Evolutionary conservation across 2,113 vertebrate genomes (phyloP), one percentile per base, ranked within the genome.

Genomic region (Ailurus styani): DNA sequence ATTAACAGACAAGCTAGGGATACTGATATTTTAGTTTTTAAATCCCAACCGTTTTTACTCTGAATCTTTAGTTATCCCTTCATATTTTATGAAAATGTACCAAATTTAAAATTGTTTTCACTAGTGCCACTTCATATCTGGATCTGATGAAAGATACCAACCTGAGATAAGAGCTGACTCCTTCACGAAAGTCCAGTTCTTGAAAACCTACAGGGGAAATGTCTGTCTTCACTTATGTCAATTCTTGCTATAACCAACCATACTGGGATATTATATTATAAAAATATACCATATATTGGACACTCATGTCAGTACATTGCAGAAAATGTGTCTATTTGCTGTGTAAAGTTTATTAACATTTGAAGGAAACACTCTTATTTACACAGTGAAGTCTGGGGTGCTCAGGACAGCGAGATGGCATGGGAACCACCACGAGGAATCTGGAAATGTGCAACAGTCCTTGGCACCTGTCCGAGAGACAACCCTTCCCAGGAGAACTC

Each of bases 281-380:
- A 98, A 98, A 98, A 98, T 98, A 98, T 95, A 98, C 95, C 95
- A 96, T 96, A 90, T 98, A 97, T 87, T 82, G 94, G 97, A 98
- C 97, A 97, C 91, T 97, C 93, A 86, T 97, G 97, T 98, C 97
- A 97, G 95, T 97, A 98, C 96, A 96, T 95, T 97, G 97, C 97
- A 98, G 97, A 98, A 98, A 98, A 95, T 96, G 90, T 97, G 64
- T 98, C 97, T 98, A 97, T 97, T 97, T 97, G 79, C 97, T 98
- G 98, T 98, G 98, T 98, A 96, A 98, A 98, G 97, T 98, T 98
- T 98, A 98, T 98, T 98, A 98, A 98, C 98, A 98, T 96, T 91
- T 94, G 94, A 94, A 97, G 86, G 97, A 97, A 98, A 97, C 95
- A 93, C 85, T 98, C 95, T 96, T 98, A 98, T 98, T 97, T 98